Evolutionary conservation across 1,140 invertebrate species (phyloP).

Genomic region (Bemisia tabaci): DNA sequence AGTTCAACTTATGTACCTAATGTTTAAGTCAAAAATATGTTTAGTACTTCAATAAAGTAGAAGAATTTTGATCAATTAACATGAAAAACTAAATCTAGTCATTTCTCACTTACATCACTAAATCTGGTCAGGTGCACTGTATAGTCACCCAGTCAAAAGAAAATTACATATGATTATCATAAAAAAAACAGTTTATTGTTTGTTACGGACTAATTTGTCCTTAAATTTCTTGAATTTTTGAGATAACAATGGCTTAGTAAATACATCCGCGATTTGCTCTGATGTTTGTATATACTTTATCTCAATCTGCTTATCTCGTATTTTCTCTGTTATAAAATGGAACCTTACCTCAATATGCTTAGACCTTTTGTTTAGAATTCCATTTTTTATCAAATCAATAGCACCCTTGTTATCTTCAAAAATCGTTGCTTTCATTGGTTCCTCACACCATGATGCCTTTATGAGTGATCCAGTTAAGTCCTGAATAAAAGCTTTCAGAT

Average conservation of each 20-base stretch:
- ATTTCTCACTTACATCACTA: too few species aligned
- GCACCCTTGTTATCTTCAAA: constrained; percentile 16
- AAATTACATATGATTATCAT: too few species aligned
- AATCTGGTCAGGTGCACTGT: too few species aligned
- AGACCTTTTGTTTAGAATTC: background rate
- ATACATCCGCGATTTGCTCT: constrained; percentile 14
- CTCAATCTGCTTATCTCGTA: constrained; percentile 12
- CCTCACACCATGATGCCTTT: too few species aligned
- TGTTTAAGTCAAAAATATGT: too few species aligned
- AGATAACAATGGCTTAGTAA: constrained; percentile 15
- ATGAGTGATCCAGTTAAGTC: background rate
- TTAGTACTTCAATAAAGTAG: too few species aligned
- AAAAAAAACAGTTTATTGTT: too few species aligned
- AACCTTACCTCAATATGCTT: constrained; percentile 16
- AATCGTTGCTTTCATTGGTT: constrained; percentile 16
- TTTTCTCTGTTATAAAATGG: constrained; percentile 15
- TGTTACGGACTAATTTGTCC: background rate
- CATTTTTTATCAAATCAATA: background rate
- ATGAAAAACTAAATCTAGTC: too few species aligned
- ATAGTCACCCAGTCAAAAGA: too few species aligned
- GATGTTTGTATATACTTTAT: constrained; percentile 13
- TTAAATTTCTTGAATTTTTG: constrained; percentile 1
- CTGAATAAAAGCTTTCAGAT: constrained; percentile 14
- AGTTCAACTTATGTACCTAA: too few species aligned
- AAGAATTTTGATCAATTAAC: too few species aligned